A percentile compares a stretch with the other conserved stretches of the same genome.
Evolutionary conservation across 2,113 vertebrate genomes (phyloP).

Genomic region (Bucco capensis): DNA sequence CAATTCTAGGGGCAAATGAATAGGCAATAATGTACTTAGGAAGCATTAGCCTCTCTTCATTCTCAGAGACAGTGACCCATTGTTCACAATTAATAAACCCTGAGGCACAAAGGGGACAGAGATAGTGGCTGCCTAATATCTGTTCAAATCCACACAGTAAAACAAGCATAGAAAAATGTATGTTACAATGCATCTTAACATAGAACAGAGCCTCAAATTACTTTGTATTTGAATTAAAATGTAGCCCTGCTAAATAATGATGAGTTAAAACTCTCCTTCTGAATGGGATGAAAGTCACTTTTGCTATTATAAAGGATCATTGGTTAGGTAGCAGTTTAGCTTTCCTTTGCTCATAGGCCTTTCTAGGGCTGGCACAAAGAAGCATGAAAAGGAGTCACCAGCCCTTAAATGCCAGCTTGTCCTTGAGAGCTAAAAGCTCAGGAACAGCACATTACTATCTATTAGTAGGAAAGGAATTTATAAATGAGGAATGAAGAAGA

Average conservation of each 20-base stretch:
- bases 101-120: slow-evolving; percentile 13
- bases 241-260: neutral
- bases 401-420: neutral
- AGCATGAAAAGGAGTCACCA: neutral
- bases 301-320: neutral
- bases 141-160: neutral
- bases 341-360: neutral
- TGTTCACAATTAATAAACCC: slow-evolving; percentile 61
- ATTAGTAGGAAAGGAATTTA: neutral
- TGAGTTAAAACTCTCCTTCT: neutral
- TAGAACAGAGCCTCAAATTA: neutral
- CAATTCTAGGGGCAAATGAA: slow-evolving; percentile 64
- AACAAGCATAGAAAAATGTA: neutral
- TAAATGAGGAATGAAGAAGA: neutral
- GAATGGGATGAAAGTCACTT: neutral
- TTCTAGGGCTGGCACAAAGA: neutral
- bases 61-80: slow-evolving; percentile 53
- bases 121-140: neutral
- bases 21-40: slow-evolving; percentile 63
- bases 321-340: neutral
- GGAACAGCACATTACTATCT: neutral
- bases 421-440: neutral
- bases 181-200: neutral
- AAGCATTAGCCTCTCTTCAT: slow-evolving; percentile 65
- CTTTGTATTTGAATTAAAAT: neutral